Evolutionary conservation across 2,888 invertebrate species (phyloP), one percentile per base, ranked within the genome.

Genomic region (Orchestes rusci): DNA sequence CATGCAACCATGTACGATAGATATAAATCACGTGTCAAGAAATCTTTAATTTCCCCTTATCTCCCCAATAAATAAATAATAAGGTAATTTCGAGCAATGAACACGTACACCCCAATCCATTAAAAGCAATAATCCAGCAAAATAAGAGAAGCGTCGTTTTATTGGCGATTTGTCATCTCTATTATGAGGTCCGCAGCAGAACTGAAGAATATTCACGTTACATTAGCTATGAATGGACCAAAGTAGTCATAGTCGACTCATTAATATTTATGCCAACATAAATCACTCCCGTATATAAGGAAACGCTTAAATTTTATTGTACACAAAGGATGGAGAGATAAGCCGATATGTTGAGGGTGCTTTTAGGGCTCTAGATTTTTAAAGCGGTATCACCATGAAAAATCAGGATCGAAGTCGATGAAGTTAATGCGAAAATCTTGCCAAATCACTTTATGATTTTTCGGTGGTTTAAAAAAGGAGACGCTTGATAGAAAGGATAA

Each of bases 191-290:
- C 30, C 43, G 39, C 13, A 40, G 38, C 49, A 42, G 43, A 49
- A 45, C 45, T 39, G 42, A 45, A 49, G 36, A 49, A 45, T 45
- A 45, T 45, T 49, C 40, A 49, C 49, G 49, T 49, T 45, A 45
- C 45, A 45, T 49, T 49, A 49, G 49, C 45, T 45, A 39, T 45
- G 49, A 49, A 49, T 49, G 43, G 49, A 39, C 49, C 17, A 45
- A 41, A 41, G 43, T 43, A 49, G 45, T 45, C 43, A 45, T 45
- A 35, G 42, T 42, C 39, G 39, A 43, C 45, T 45, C 43, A 50
- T 50, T 50, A 50, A 50, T 50, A 50, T 50, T 50, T 48, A 50
- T 50, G 39, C 18, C 29, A 20, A 44, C 45, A 50, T 50, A 50
- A 50, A 50, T 50, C 50, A 50, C 46, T 46, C 43, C 41, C 37